Evolutionary conservation across 2,113 vertebrate species (phyloP).

Genomic region (Paradoxurus hermaphroditus): DNA sequence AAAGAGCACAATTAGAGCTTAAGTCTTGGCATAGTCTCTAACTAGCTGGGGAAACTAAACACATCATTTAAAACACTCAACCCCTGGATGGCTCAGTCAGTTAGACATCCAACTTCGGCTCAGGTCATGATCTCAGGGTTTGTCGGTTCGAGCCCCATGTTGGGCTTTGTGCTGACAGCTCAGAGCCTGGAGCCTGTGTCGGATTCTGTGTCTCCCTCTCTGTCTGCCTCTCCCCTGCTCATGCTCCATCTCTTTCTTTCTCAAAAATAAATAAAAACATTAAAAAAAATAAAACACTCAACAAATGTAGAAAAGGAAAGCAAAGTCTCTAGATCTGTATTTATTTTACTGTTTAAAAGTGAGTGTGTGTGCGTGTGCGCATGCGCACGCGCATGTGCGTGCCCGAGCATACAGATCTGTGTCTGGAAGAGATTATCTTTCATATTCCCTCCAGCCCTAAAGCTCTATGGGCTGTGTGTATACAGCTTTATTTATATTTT

Average conservation of each 20-base stretch:
- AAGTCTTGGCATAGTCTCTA: background rate
- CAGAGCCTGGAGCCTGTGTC: no score
- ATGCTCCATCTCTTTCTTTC: no score
- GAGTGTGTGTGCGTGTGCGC: background rate
- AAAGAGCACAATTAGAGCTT: slow-evolving; percentile 22
- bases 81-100: no score
- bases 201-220: no score
- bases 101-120: no score
- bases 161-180: no score
- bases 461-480: background rate
- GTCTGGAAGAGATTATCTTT: slow-evolving; percentile 36
- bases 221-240: no score
- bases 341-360: background rate
- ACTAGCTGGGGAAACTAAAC: background rate
- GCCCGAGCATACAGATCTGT: background rate
- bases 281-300: background rate
- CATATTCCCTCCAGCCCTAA: background rate
- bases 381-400: background rate
- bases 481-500: slow-evolving; percentile 9
- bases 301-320: background rate
- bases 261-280: no score
- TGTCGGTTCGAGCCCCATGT: no score
- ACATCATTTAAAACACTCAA: slow-evolving; percentile 36
- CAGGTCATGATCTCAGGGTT: no score
- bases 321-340: background rate